Evolutionary conservation across 2,113 vertebrate species (phyloP).

Genomic region (Platichthys stellatus): DNA sequence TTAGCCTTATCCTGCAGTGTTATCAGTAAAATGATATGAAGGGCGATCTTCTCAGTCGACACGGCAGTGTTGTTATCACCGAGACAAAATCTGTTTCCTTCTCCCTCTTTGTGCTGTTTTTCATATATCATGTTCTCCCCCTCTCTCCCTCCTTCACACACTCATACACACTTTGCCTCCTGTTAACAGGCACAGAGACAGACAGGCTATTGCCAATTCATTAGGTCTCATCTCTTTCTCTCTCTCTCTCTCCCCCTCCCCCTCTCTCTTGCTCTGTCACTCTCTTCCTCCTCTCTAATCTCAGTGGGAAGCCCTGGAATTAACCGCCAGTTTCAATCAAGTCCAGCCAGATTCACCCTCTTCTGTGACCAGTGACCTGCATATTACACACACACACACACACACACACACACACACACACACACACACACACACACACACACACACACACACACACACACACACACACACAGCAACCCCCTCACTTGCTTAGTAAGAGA

Average conservation of each 20-base stretch:
- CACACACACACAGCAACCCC: not conserved
- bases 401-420: constrained; percentile 22
- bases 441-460: constrained; percentile 37
- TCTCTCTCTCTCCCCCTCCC: constrained; percentile 27
- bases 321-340: constrained; percentile 78
- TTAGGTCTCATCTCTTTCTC: constrained; percentile 40
- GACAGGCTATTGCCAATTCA: constrained; percentile 48
- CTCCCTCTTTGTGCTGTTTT: constrained; percentile 7
- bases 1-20: not conserved
- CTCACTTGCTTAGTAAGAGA: constrained; percentile 45
- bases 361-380: constrained; percentile 70
- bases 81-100: not conserved
- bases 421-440: constrained; percentile 5
- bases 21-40: not conserved
- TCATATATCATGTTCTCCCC: not conserved
- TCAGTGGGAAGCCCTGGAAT: constrained; percentile 75
- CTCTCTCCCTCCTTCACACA: not conserved
- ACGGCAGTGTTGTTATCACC: not conserved
- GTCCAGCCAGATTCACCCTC: constrained; percentile 68
- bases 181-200: constrained; percentile 25
- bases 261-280: constrained; percentile 10
- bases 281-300: constrained; percentile 53
- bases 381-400: constrained; percentile 55
- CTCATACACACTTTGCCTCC: constrained; percentile 3
- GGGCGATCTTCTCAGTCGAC: not conserved